Conservation (phyloP, 2,888 invertebrate genomes). For the Mongoloraphidia duomilia region DNA sequence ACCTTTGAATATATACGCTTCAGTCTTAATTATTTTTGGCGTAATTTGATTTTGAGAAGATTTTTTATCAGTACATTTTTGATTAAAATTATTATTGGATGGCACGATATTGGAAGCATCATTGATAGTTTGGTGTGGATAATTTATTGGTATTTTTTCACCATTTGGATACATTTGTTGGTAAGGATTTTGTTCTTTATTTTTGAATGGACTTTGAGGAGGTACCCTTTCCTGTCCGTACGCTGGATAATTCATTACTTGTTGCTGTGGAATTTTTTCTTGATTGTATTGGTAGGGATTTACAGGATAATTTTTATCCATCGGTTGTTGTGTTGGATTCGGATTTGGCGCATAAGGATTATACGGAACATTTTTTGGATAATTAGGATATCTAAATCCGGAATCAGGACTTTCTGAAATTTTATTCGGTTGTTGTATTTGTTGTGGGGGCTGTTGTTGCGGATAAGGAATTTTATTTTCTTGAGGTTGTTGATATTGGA, state of each 20-base stretch:
- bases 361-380: background rate
- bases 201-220: too few relatives aligned
- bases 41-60: background rate
- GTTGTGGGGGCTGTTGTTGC: background rate
- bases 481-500: background rate
- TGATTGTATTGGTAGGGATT: too few relatives aligned
- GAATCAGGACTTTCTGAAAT: background rate
- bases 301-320: too few relatives aligned
- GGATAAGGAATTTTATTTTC: background rate
- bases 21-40: background rate
- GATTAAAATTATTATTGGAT: background rate
- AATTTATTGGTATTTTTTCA: too few relatives aligned
- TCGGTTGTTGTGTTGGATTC: background rate
- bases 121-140: background rate
- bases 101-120: background rate
- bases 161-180: too few relatives aligned
- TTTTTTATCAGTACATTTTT: background rate
- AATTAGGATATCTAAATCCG: background rate
- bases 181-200: too few relatives aligned
- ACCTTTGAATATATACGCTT: slow-evolving; percentile 44
- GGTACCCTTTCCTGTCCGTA: too few relatives aligned
- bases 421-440: background rate
- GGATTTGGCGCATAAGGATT: background rate
- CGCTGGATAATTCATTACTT: too few relatives aligned
- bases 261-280: too few relatives aligned